Evolutionary conservation across 2,113 vertebrate genomes (phyloP), one percentile per base, ranked within the genome.

Genomic region (Tetraodon nigroviridis): DNA sequence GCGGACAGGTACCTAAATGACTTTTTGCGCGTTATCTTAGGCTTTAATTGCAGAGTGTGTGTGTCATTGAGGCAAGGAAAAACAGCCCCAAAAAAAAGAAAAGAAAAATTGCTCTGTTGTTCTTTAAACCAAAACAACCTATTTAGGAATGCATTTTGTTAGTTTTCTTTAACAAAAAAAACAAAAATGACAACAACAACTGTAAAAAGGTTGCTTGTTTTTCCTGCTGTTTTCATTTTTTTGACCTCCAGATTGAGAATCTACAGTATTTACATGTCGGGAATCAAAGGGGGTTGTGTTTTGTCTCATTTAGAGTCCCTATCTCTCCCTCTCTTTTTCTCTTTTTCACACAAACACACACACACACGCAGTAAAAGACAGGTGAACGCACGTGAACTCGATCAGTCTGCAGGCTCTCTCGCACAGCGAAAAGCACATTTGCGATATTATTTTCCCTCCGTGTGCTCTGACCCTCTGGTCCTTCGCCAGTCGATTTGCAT

Each of bases 381-480:
- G n/a, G 50, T 11, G 6, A n/a, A 60, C 42, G 67, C 52, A 42
- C 62, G 46, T 16, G 16, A 40, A 48, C 52, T 44, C 55, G 49
- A 51, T 47, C 45, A 67, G 20, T 49, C 51, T 62, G 56, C 55
- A 69, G 21, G 56, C 67, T 63, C 51, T 24, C 50, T 49, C 52
- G 53, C 58, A 50, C 55, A 58, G n/a, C 65, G 55, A 52, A 87
- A 81, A 40, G 58, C 63, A 90, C 88, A 89, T 87, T 89, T 92
- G 92, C 91, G 91, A 92, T 90, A 95, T 95, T 94, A 94, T 92
- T 91, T 91, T 88, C 91, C 90, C 93, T 94, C 92, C 92, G 93
- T 94, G 90, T 90, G 91, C 90, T 90, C 92, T 94, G 93, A 94
- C 92, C 89, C 93, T 82, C 87, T 97, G 97, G 94, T 92, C 90